phyloP scores from a whole-genome alignment of 1,140 invertebrate species.

The Diorhabda elongata region DNA sequence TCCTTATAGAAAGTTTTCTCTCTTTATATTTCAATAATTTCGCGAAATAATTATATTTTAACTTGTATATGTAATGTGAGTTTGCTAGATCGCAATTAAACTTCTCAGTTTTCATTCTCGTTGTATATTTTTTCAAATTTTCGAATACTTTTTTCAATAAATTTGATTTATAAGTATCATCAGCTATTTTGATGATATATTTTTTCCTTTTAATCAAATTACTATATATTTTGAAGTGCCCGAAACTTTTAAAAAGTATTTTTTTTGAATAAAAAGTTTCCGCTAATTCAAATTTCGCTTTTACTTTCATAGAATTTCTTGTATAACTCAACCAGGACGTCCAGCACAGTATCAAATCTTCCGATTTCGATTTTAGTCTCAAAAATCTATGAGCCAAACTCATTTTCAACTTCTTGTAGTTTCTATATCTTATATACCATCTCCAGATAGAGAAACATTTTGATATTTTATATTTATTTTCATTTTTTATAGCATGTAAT shows the following conservation, averaged over 20 bases:
- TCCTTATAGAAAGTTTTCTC: constrained; percentile 8
- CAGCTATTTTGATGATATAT: constrained; percentile 11
- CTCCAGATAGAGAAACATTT: constrained; percentile 16
- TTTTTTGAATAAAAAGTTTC: constrained; percentile 16
- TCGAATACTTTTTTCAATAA: constrained; percentile 23
- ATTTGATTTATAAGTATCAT: constrained; percentile 22
- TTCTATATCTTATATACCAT: constrained; percentile 6
- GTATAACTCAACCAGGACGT: constrained; percentile 5
- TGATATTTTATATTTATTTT: not conserved
- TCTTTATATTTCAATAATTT: constrained; percentile 3
- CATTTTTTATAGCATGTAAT: constrained; percentile 8
- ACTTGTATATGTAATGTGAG: constrained; percentile 13
- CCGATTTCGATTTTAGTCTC: constrained; percentile 14
- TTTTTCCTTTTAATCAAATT: constrained; percentile 10
- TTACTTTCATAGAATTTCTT: constrained; percentile 5
- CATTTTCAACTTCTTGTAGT: constrained; percentile 3
- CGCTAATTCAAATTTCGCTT: constrained; percentile 13
- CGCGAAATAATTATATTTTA: constrained; percentile 11
- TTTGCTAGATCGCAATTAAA: constrained; percentile 14
- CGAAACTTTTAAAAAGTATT: constrained; percentile 15
- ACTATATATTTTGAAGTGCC: constrained; percentile 12
- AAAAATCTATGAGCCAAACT: constrained; percentile 14
- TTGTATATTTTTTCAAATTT: constrained; percentile 20
- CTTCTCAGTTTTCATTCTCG: constrained; percentile 10
- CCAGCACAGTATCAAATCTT: constrained; percentile 9